Evolutionary conservation across 35 echinoderm and acorn worm species (phyloP), one percentile per base, ranked within the genome.

Genomic region (Apostichopus parvimensis): DNA sequence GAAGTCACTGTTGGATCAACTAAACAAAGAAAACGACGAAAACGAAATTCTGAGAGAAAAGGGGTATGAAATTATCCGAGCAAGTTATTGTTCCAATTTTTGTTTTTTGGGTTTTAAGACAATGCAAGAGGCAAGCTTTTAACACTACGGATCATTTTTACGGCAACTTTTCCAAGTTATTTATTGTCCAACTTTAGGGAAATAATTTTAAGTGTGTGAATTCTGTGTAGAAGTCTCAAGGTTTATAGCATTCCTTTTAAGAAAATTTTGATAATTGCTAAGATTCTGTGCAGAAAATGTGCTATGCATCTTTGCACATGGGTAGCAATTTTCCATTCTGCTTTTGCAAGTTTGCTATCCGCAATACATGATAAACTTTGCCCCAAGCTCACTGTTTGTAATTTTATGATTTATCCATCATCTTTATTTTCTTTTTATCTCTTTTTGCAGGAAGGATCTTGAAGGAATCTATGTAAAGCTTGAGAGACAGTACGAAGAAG

Each of bases 1-100:
- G 82, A 87, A 87, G n/a, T 28, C 78, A 73, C 87, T 95, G 4
- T 73, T 88, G 70, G 86, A 82, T n/a, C 96, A 98, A 54, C 94
- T 98, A 65, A 61, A 90, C n/a, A 92, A 93, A 56, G 96, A 98
- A 77, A 4, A 82, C 8, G 90, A 89, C 53, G 94, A 98, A 77
- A 98, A 98, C 87, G 86, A 93, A 86, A 82, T 91, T 12, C 52
- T 98, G 26, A 95, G 92, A 75, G 79, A 98, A 56, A 93, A 94
- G 84, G 96, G 96, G 96, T 98, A 85, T 4, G 34, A 45, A 45
- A 45, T 45, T 0, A 45, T 45, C 34, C 34, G 34, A 45, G 34
- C 34, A 45, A 45, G 3, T 45, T 45, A 45, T 45, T 45, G 34
- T 45, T 45, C 34, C 34, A 45, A 45, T 45, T 0, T 34, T 45